Evolutionary conservation across 2,888 invertebrate species (phyloP).

Genomic region (Catonia carolina): DNA sequence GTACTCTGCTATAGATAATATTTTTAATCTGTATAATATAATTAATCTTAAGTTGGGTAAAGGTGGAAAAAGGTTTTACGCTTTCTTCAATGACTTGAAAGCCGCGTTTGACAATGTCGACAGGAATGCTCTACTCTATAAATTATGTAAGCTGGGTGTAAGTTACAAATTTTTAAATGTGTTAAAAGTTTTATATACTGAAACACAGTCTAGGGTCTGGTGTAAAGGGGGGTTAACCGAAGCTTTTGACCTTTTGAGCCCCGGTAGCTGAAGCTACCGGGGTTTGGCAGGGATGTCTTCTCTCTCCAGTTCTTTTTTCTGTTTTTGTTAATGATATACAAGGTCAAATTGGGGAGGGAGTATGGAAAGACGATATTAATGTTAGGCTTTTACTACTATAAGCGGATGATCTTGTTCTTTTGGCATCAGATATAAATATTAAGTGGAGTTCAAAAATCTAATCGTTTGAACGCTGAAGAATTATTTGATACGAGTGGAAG

Average conservation of each 20-base stretch:
- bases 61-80: not conserved
- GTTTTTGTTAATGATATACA: conserved; percentile 22
- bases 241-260: conserved; percentile 5
- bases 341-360: conserved; percentile 11
- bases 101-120: conserved; percentile 19
- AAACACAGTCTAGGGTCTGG: conserved; percentile 4
- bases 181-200: not conserved
- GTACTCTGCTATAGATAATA: conserved; percentile 11
- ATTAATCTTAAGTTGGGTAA: not conserved
- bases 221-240: conserved; percentile 10
- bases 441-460: conserved; percentile 16
- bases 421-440: conserved; percentile 28
- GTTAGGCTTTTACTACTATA: too few relatives aligned
- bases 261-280: too few relatives aligned
- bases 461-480: conserved; percentile 30
- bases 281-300: conserved; percentile 20
- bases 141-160: conserved; percentile 12
- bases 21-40: conserved; percentile 4
- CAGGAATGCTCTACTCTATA: conserved; percentile 11
- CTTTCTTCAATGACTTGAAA: conserved; percentile 20
- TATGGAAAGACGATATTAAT: too few relatives aligned
- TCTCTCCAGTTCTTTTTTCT: conserved; percentile 14
- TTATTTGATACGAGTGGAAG: conserved; percentile 31
- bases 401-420: too few relatives aligned
- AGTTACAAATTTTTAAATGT: conserved; percentile 8